A percentile compares a stretch with the other conserved stretches of the same genome.
Evolutionary conservation across 2,888 invertebrate genomes (phyloP).

Genomic region (Muschampia plurimacula): DNA sequence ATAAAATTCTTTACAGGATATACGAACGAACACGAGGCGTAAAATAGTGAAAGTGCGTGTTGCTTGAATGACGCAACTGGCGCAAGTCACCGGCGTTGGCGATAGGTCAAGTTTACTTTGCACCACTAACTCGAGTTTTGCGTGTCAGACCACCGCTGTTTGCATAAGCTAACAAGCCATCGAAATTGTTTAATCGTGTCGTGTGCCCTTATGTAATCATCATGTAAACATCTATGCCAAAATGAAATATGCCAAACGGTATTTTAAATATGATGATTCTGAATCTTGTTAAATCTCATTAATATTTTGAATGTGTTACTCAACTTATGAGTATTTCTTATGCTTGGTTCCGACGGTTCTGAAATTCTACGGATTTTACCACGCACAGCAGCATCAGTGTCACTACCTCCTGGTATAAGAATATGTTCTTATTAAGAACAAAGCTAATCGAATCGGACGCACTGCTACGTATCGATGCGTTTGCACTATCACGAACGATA

Average conservation of each 20-base stretch:
- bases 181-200: slow-evolving; percentile 25
- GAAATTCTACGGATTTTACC: no score
- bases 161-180: slow-evolving; percentile 20
- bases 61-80: slow-evolving; percentile 1
- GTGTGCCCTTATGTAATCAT: slow-evolving; percentile 7
- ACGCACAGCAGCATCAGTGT: no score
- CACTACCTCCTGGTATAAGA: no score
- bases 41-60: slow-evolving; percentile 9
- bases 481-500: no score
- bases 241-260: neutral
- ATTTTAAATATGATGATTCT: neutral
- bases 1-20: no score
- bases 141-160: slow-evolving; percentile 13
- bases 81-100: slow-evolving; percentile 39
- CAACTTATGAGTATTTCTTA: no score
- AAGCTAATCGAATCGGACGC: no score
- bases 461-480: no score
- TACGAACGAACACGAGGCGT: neutral
- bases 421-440: no score
- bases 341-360: no score
- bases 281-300: neutral
- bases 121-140: slow-evolving; percentile 27
- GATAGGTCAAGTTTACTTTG: slow-evolving; percentile 44
- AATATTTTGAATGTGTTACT: neutral
- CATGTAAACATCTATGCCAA: neutral